phyloP scores from a whole-genome alignment of 2,888 invertebrate species.

The Furcula furcula region DNA sequence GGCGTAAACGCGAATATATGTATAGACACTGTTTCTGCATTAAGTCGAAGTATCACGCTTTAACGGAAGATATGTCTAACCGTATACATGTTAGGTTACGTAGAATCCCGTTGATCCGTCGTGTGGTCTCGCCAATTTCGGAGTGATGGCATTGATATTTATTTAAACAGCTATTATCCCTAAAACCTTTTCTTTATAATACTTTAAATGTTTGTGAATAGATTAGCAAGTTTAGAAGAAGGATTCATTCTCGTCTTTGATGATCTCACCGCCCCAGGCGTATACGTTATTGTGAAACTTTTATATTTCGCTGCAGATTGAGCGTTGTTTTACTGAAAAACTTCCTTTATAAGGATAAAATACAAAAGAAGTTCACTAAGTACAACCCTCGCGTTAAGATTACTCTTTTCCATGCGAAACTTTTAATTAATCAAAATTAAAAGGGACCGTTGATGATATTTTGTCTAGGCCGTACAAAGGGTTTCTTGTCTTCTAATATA shows the following conservation, averaged over 20 bases:
- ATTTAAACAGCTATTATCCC: not conserved
- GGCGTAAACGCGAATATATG: slow-evolving; percentile 54
- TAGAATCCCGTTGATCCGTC: not conserved
- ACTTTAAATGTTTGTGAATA: slow-evolving; percentile 47
- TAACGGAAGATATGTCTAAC: slow-evolving; percentile 37
- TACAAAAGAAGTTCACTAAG: slow-evolving; percentile 73
- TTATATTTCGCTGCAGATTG: slow-evolving; percentile 77
- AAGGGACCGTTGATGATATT: slow-evolving; percentile 44
- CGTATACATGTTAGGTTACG: slow-evolving; percentile 14
- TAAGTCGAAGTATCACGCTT: slow-evolving; percentile 64
- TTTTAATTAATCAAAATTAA: slow-evolving; percentile 78
- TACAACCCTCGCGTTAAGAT: slow-evolving; percentile 72
- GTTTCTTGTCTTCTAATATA: slow-evolving; percentile 15
- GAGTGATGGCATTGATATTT: too few species aligned
- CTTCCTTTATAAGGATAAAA: slow-evolving; percentile 71
- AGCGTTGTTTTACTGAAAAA: slow-evolving; percentile 77
- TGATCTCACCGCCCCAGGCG: slow-evolving; percentile 69
- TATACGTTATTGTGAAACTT: slow-evolving; percentile 77
- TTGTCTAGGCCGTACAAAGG: slow-evolving; percentile 18
- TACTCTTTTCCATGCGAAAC: slow-evolving; percentile 66
- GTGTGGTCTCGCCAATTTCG: too few species aligned
- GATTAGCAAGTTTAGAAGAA: slow-evolving; percentile 56
- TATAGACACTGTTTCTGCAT: slow-evolving; percentile 76
- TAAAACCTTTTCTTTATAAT: slow-evolving; percentile 34
- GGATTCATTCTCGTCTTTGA: slow-evolving; percentile 62